Percentiles rank a stretch among this genome's conserved stretches.
These are phyloP conservation scores for Gambusia holbrooki DNA, from an alignment of 2,113 vertebrate genomes.

Conservation along the genomic window DNA sequence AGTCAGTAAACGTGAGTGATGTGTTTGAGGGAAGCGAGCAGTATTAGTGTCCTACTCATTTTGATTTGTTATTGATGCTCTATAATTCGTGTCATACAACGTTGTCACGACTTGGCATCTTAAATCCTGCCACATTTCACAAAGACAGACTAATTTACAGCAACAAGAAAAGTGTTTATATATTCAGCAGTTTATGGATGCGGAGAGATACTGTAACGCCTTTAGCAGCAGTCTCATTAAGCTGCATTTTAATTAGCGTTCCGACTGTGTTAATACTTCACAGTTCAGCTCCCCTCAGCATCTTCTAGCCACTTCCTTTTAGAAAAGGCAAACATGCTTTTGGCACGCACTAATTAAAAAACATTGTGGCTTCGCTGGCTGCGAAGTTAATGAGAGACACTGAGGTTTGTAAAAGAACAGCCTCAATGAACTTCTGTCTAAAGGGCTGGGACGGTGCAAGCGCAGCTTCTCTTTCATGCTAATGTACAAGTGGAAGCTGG, in stretches of 20 bases:
- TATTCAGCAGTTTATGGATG: conserved; percentile 11
- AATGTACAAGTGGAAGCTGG: conserved; percentile 14
- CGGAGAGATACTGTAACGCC: conserved; percentile 14
- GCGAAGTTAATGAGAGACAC: conserved; percentile 45
- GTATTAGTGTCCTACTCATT: neutral
- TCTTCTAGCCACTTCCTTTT: conserved; percentile 46
- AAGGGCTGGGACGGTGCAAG: conserved; percentile 37
- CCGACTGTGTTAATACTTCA: conserved; percentile 45
- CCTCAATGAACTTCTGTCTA: conserved; percentile 44
- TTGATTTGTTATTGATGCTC: conserved; percentile 34
- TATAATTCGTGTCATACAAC: conserved; percentile 1
- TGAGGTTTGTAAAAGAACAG: conserved; percentile 47
- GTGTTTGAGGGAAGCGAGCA: conserved; percentile 5
- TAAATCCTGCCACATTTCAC: conserved; percentile 22
- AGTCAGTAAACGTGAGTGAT: conserved; percentile 38
- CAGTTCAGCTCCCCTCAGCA: conserved; percentile 29
- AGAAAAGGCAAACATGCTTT: conserved; percentile 50
- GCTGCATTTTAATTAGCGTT: conserved; percentile 61
- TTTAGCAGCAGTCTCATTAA: conserved; percentile 53
- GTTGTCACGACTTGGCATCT: conserved; percentile 11
- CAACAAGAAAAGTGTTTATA: conserved; percentile 19
- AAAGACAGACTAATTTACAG: conserved; percentile 33
- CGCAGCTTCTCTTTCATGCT: conserved; percentile 12
- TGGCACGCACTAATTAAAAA: conserved; percentile 57
- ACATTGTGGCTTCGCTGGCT: conserved; percentile 25